phyloP scores from a whole-genome alignment of 2,888 invertebrate species.

The Euphydryas editha region DNA sequence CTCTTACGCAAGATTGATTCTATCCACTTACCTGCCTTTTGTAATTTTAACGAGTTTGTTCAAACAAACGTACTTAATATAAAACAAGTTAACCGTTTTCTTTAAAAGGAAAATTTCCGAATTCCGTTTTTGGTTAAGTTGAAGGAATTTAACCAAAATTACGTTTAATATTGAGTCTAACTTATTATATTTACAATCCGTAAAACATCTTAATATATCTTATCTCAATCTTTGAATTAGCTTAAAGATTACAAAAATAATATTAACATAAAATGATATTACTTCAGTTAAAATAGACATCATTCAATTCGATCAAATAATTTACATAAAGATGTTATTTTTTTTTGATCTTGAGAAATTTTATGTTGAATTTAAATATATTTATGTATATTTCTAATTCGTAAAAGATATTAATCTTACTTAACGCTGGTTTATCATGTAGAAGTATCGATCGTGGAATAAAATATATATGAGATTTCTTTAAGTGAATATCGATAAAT shows the following conservation, averaged over 20 bases:
- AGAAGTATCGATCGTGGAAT: slow-evolving; percentile 20
- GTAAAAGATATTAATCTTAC: slow-evolving; percentile 7
- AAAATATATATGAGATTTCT: slow-evolving; percentile 42
- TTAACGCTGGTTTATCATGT: slow-evolving; percentile 10
- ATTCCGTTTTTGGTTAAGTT: slow-evolving; percentile 18
- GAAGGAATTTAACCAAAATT: slow-evolving; percentile 7
- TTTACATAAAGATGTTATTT: neutral
- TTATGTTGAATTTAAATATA: slow-evolving; percentile 21
- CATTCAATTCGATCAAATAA: neutral
- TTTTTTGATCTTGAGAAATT: slow-evolving; percentile 13
- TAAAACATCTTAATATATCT: neutral
- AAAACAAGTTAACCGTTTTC: slow-evolving; percentile 51
- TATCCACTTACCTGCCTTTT: slow-evolving; percentile 53
- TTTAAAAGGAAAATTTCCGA: slow-evolving; percentile 38
- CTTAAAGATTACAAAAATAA: neutral
- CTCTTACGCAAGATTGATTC: slow-evolving; percentile 63
- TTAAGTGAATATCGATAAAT: slow-evolving; percentile 53
- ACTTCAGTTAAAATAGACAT: neutral
- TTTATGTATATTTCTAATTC: slow-evolving; percentile 8
- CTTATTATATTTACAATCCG: neutral
- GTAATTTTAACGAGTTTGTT: slow-evolving; percentile 66
- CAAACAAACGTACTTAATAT: slow-evolving; percentile 52
- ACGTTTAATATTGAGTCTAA: neutral
- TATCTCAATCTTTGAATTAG: neutral
- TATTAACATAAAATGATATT: neutral